Evolutionary conservation across 1,140 invertebrate species (phyloP).

Genomic region (Popillia japonica): DNA sequence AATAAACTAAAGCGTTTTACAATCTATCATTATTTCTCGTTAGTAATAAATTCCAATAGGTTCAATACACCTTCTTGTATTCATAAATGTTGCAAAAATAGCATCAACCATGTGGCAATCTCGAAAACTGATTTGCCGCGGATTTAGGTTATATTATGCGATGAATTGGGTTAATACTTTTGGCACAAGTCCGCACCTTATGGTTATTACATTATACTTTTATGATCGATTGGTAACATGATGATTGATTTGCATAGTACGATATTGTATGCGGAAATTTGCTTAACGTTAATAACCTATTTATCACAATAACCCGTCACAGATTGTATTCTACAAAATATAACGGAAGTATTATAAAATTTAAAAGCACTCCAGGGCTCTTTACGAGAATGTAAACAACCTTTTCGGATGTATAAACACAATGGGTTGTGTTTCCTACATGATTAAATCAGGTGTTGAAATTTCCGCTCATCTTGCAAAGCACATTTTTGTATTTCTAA

Average conservation of each 20-base stretch:
- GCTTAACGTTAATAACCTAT: neutral
- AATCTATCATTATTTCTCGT: neutral
- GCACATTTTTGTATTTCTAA: neutral
- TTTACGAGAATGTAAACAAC: conserved; percentile 1
- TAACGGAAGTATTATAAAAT: neutral
- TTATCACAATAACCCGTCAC: neutral
- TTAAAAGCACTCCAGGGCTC: neutral
- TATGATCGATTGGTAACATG: neutral
- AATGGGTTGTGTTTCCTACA: neutral
- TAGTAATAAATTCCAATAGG: neutral
- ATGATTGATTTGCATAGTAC: neutral
- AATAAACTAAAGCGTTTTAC: neutral
- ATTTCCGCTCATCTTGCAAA: neutral
- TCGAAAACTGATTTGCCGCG: neutral
- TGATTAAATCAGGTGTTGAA: neutral
- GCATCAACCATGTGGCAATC: neutral
- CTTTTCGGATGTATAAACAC: neutral
- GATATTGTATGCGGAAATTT: neutral
- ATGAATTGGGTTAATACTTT: neutral
- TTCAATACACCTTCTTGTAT: neutral
- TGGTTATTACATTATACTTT: neutral
- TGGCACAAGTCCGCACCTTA: neutral
- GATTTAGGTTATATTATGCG: neutral
- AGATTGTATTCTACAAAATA: neutral
- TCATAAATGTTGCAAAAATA: neutral